Percentiles rank a stretch among this genome's conserved stretches.
Conservation (phyloP, 2,888 invertebrate species). For the Limnephilus marmoratus region DNA sequence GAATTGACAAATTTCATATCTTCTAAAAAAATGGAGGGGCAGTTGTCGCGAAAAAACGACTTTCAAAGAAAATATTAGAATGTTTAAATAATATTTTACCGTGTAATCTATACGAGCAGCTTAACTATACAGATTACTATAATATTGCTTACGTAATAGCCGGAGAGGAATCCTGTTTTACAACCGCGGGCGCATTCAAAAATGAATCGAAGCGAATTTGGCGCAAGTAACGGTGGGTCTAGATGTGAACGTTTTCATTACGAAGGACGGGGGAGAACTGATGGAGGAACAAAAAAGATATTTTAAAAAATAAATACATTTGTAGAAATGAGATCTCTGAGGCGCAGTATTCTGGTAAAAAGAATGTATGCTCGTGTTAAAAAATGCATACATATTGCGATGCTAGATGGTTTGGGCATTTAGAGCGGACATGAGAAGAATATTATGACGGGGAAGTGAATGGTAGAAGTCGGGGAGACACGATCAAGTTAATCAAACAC, state of each 20-base stretch:
- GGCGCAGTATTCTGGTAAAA: too few relatives aligned
- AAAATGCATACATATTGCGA: too few relatives aligned
- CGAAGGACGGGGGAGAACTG: not conserved
- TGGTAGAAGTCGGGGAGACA: too few relatives aligned
- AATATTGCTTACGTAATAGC: slow-evolving; percentile 17
- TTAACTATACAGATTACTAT: not conserved
- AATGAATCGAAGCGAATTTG: slow-evolving; percentile 46
- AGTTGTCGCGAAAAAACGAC: too few relatives aligned
- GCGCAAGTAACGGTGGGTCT: slow-evolving; percentile 32
- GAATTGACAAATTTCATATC: not conserved
- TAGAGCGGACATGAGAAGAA: too few relatives aligned
- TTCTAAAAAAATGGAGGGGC: not conserved
- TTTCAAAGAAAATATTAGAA: not conserved
- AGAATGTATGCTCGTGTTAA: too few relatives aligned
- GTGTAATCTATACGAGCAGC: not conserved
- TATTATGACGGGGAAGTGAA: too few relatives aligned
- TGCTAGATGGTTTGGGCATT: too few relatives aligned
- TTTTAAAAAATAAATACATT: not conserved
- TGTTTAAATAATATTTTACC: not conserved
- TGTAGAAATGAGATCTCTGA: not conserved
- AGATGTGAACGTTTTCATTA: slow-evolving; percentile 38
- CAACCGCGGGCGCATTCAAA: slow-evolving; percentile 40
- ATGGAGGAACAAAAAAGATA: not conserved
- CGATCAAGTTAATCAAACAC: too few relatives aligned
- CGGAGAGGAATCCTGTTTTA: slow-evolving; percentile 45